Percentiles rank a stretch among this genome's conserved stretches.
phyloP scores from a whole-genome alignment of 2,797 vertebrate genomes.

The Propithecus deckenii region DNA sequence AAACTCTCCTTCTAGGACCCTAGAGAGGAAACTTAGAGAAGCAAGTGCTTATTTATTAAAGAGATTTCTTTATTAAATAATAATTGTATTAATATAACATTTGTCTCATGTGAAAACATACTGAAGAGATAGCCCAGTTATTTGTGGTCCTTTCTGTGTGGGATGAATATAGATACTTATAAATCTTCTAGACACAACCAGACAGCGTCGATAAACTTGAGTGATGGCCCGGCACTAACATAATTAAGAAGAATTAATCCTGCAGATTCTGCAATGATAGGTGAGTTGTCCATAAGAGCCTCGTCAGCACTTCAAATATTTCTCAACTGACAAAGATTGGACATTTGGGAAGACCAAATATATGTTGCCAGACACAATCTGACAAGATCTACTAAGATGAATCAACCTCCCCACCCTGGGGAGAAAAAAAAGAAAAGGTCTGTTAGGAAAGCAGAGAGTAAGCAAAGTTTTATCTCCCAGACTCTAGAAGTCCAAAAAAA shows the following conservation, averaged over 20 bases:
- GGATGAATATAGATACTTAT: conserved; percentile 51
- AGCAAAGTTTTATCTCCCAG: not conserved
- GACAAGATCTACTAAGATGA: conserved; percentile 42
- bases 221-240: conserved; percentile 60
- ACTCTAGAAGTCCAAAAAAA: not conserved
- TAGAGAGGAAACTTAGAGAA: not conserved
- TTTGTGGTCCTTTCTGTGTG: not conserved
- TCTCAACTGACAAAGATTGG: conserved; percentile 45
- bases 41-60: conserved; percentile 32
- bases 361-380: not conserved
- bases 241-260: conserved; percentile 80
- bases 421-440: not conserved
- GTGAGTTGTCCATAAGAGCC: conserved; percentile 51
- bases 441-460: not conserved
- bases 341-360: conserved; percentile 9
- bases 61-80: not conserved
- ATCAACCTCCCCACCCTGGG: not conserved
- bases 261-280: conserved; percentile 8
- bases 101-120: not conserved
- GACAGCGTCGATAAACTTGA: conserved; percentile 72
- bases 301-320: conserved; percentile 72
- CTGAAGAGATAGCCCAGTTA: not conserved
- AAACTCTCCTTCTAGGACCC: not conserved
- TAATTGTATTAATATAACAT: not conserved
- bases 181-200: conserved; percentile 68